These are phyloP conservation scores for Xanthostigma xanthostigma DNA, from an alignment of 2,888 invertebrate species.

Conservation along the genomic window DNA sequence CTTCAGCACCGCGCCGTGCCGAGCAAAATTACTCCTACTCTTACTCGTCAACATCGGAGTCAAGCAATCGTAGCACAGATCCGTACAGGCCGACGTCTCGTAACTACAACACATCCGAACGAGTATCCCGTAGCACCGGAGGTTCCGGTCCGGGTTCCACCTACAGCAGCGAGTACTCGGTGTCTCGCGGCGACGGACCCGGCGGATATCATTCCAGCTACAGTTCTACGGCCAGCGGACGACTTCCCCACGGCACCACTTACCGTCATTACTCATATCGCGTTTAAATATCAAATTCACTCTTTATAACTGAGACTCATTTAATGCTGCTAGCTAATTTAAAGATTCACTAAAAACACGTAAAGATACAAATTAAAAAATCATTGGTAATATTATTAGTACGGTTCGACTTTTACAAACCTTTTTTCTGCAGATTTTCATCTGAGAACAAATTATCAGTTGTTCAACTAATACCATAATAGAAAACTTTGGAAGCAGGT, in stretches of 20 bases:
- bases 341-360: too few species aligned
- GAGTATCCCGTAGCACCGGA: conserved; percentile 44
- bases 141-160: conserved; percentile 50
- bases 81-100: conserved; percentile 42
- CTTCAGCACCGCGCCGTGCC: conserved; percentile 48
- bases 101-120: conserved; percentile 49
- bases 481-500: too few species aligned
- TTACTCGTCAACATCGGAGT: conserved; percentile 48
- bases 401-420: too few species aligned
- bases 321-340: too few species aligned
- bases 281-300: conserved; percentile 40
- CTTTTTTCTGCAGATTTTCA: too few species aligned
- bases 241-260: conserved; percentile 65
- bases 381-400: too few species aligned
- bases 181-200: conserved; percentile 53
- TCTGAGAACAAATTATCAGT: too few species aligned
- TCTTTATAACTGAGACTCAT: too few species aligned
- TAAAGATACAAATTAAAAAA: too few species aligned
- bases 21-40: conserved; percentile 79
- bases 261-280: conserved; percentile 81
- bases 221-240: conserved; percentile 61
- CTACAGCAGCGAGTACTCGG: conserved; percentile 59
- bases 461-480: too few species aligned
- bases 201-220: conserved; percentile 66
- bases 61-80: conserved; percentile 34